Conservation (phyloP, 53 echinoderm and acorn worm species). For the Holothuria leucospilota region DNA sequence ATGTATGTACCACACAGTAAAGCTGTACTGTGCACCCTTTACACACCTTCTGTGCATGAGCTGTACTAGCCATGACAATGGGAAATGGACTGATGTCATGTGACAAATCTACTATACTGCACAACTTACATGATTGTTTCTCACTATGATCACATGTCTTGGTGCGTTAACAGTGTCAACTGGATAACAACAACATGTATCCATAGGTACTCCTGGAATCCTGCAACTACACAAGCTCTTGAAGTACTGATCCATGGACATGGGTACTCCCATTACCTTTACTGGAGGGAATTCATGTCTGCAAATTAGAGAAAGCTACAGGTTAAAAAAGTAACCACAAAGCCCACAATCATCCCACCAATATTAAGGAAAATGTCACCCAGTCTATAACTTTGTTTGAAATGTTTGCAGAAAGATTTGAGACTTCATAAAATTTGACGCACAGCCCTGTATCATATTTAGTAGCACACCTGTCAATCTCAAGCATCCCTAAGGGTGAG, state of each 20-base stretch:
- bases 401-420: too few relatives aligned
- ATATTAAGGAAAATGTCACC: not conserved
- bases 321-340: not conserved
- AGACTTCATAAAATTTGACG: too few relatives aligned
- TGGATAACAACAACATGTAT: conserved; percentile 64
- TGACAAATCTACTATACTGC: too few relatives aligned
- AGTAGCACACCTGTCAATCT: too few relatives aligned
- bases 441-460: too few relatives aligned
- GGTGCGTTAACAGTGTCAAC: conserved; percentile 72
- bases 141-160: conserved; percentile 76
- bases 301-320: not conserved
- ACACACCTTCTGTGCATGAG: too few relatives aligned
- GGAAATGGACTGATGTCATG: too few relatives aligned
- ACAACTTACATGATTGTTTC: conserved; percentile 84
- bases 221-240: conserved; percentile 86
- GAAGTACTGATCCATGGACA: conserved; percentile 95
- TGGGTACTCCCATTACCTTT: conserved; percentile 77
- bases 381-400: too few relatives aligned
- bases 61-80: too few relatives aligned
- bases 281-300: conserved; percentile 87
- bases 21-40: too few relatives aligned
- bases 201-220: conserved; percentile 76
- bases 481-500: too few relatives aligned
- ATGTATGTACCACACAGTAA: too few relatives aligned
- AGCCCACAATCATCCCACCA: not conserved